Evolutionary conservation across 2,888 invertebrate species (phyloP), one percentile per base, ranked within the genome.

Genomic region (Trisateles emortualis): DNA sequence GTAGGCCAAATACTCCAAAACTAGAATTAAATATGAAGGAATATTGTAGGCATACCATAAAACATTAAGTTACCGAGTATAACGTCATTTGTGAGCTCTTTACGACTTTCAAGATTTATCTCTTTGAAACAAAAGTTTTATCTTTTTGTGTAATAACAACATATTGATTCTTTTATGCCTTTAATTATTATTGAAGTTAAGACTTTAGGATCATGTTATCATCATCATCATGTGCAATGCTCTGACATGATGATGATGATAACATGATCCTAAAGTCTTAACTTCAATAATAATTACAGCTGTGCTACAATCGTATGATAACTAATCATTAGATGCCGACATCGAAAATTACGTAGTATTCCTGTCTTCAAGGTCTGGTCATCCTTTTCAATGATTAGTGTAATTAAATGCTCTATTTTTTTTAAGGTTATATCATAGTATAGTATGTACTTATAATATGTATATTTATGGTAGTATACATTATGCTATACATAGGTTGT

Each of bases 71-170:
- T 30, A 30, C n/a, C n/a, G n/a, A n/a, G n/a, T n/a, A n/a, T 40
- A 30, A 46, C 26, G 14, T 47, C 32, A 47, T 47, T 47, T 47
- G 32, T 4, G 29, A 47, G 3, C 4, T 13, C 29, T 47, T 47
- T 32, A 47, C 22, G 39, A 32, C 32, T 26, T 38, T 2, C 5
- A 35, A 14, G 45, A 36, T 36, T 36, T 24, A 36, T 36, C 9
- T 45, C 16, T n/a, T 10, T 26, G 16, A 29, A 26, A 1, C 29
- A 16, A 29, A 26, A 45, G 24, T 43, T 32, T 43, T 43, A 43
- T 41, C 13, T 13, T 26, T 26, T 13, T 24, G 30, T 9, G 4
- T 10, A 30, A 30, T 19, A 41, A 14, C 14, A 24, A 3, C 2
- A 17, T 22, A 41, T 30, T 41, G 29, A 41, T 14, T 22, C 22